Conservation (phyloP, 2,797 vertebrate species). For the Danio aesculapii region DNA sequence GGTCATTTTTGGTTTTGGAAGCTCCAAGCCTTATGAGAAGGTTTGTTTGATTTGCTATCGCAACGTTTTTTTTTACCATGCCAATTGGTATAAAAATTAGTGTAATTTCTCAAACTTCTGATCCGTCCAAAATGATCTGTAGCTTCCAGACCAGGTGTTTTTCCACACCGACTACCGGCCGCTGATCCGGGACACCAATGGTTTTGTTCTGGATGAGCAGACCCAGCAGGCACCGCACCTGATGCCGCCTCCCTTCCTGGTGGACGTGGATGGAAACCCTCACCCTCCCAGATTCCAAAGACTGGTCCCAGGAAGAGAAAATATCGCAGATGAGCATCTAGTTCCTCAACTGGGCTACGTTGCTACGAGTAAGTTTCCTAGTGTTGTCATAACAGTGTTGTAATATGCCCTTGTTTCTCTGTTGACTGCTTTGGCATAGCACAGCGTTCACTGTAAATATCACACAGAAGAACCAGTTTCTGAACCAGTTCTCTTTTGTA, state of each 20-base stretch:
- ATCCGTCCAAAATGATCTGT: slow-evolving; percentile 49
- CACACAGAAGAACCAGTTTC: background rate
- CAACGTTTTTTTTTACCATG: background rate
- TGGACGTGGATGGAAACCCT: slow-evolving; percentile 97
- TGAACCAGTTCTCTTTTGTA: background rate
- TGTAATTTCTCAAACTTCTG: background rate
- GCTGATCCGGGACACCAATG: slow-evolving; percentile 91
- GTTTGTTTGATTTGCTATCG: slow-evolving; percentile 66
- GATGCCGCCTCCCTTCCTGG: slow-evolving; percentile 98
- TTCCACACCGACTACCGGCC: slow-evolving; percentile 99
- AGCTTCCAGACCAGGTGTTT: slow-evolving; percentile 99
- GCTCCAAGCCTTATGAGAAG: slow-evolving; percentile 93
- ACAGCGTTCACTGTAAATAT: background rate
- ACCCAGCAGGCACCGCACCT: slow-evolving; percentile 98
- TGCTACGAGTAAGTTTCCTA: slow-evolving; percentile 89
- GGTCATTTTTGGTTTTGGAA: slow-evolving; percentile 95
- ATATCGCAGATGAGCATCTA: slow-evolving; percentile 91
- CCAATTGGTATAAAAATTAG: background rate
- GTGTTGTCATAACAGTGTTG: background rate
- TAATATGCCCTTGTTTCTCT: background rate
- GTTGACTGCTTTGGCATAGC: background rate
- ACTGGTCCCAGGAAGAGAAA: slow-evolving; percentile 95
- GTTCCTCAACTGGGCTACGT: slow-evolving; percentile 97
- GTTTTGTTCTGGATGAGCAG: slow-evolving; percentile 96
- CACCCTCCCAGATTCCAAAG: slow-evolving; percentile 93